phyloP scores from a whole-genome alignment of 2,797 vertebrate species.

The Galago senegalensis region DNA sequence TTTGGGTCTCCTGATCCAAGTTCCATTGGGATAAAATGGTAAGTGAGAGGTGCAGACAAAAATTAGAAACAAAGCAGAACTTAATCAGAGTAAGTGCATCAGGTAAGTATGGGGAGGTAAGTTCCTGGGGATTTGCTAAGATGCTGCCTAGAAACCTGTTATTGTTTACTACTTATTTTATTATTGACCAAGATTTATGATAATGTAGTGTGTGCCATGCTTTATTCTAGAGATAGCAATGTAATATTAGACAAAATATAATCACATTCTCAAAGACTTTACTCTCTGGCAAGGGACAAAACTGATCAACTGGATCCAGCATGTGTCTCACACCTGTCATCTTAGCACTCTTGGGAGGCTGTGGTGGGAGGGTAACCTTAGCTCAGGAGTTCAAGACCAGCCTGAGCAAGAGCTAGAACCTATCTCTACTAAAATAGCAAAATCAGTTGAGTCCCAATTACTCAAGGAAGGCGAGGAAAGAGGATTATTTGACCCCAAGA shows the following conservation, averaged over 20 bases:
- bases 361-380: too few species aligned
- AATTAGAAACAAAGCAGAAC: constrained; percentile 14
- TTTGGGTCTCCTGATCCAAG: neutral
- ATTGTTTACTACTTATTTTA: neutral
- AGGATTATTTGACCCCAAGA: too few species aligned
- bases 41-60: neutral
- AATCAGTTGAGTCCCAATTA: too few species aligned
- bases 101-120: neutral
- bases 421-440: too few species aligned
- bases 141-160: neutral
- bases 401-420: too few species aligned
- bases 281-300: neutral
- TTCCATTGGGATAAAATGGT: neutral
- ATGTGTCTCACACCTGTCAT: too few species aligned
- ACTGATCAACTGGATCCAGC: neutral
- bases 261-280: neutral
- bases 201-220: neutral
- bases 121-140: neutral
- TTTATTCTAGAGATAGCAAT: neutral
- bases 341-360: too few species aligned
- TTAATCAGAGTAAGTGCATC: neutral
- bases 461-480: too few species aligned
- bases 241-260: neutral
- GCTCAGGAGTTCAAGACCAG: too few species aligned
- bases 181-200: neutral